A percentile compares a stretch with the other conserved stretches of the same genome.
phyloP scores from a whole-genome alignment of 2,797 vertebrate genomes.

The Manis crassicaudata region DNA sequence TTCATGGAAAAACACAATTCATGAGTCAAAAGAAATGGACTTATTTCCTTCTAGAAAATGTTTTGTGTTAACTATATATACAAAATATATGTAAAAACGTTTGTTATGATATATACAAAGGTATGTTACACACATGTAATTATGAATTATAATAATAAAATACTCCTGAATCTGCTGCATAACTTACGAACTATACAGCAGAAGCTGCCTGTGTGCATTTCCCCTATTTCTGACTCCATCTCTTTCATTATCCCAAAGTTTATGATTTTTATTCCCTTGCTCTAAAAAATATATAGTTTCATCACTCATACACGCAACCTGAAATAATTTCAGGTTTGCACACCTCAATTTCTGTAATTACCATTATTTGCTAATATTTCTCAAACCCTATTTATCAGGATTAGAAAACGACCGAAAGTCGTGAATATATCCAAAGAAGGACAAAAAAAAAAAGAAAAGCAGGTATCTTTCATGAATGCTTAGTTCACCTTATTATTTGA shows the following conservation, averaged over 20 bases:
- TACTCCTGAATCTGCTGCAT: accelerated
- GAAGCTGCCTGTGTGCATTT: neutral
- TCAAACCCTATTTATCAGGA: constrained; percentile 47
- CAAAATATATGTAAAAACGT: too few relatives aligned
- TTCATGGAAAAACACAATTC: neutral
- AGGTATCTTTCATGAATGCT: constrained; percentile 29
- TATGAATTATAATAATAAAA: neutral
- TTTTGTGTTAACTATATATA: neutral
- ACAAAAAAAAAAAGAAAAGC: constrained; percentile 33
- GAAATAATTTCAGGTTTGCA: constrained; percentile 39
- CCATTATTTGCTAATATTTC: constrained; percentile 18
- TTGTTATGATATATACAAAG: neutral
- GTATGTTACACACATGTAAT: neutral
- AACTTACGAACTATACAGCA: neutral
- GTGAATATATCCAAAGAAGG: constrained; percentile 33
- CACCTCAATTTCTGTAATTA: constrained; percentile 4
- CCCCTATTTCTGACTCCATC: neutral
- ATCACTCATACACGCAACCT: neutral
- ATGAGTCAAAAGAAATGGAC: neutral
- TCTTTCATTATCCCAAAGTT: constrained; percentile 13
- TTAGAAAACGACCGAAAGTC: constrained; percentile 42
- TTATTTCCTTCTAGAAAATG: constrained; percentile 21
- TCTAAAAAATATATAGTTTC: neutral
- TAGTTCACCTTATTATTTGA: constrained; percentile 60
- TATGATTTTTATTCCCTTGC: neutral